Conservation (phyloP, 2,797 vertebrate species). For the Helicolenus hilgendorfi region DNA sequence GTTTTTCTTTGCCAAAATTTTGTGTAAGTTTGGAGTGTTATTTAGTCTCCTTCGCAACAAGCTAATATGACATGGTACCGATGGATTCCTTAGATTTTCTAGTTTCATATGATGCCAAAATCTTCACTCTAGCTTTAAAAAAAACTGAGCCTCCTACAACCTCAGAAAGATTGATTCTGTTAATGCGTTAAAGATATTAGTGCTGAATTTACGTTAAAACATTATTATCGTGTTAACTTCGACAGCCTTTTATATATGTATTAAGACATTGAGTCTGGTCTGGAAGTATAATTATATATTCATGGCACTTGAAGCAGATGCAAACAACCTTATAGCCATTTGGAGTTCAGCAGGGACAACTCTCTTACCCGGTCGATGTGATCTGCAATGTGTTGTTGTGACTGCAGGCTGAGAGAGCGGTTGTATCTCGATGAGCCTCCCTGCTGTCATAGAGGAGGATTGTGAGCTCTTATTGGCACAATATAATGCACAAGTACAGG, state of each 20-base stretch:
- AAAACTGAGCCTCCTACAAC: too few relatives aligned
- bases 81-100: too few relatives aligned
- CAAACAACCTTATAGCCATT: background rate
- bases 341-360: background rate
- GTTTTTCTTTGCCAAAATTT: too few relatives aligned
- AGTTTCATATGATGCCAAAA: too few relatives aligned
- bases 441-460: constrained; percentile 48
- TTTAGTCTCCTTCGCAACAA: too few relatives aligned
- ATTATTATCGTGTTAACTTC: too few relatives aligned
- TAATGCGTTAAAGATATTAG: too few relatives aligned
- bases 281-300: background rate
- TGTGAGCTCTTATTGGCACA: background rate
- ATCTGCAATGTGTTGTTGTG: constrained; percentile 14
- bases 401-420: background rate
- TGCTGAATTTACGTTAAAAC: too few relatives aligned
- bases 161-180: too few relatives aligned
- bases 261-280: background rate
- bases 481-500: background rate
- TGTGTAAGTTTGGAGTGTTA: too few relatives aligned
- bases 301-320: background rate
- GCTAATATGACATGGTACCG: too few relatives aligned
- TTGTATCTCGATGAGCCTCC: constrained; percentile 5
- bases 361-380: constrained; percentile 73
- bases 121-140: too few relatives aligned
- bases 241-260: background rate